Evolutionary conservation across 1,140 invertebrate species (phyloP).

Genomic region (Hyphantria cunea): DNA sequence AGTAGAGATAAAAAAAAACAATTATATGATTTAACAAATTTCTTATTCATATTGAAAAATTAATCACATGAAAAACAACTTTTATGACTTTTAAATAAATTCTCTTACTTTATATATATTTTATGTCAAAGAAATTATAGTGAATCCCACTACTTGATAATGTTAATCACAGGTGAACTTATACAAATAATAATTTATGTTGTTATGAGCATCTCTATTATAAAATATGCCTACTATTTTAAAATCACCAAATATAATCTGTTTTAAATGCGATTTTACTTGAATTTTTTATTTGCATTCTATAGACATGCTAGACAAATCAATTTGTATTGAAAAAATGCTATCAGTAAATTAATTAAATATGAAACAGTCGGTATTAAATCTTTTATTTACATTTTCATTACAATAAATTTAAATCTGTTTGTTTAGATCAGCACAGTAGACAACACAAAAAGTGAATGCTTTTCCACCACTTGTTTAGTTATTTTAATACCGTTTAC

Average conservation of each 20-base stretch:
- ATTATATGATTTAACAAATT: constrained; percentile 37
- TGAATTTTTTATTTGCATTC: neutral
- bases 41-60: constrained; percentile 64
- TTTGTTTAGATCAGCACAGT: constrained; percentile 9
- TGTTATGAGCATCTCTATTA: neutral
- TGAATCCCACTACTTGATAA: constrained; percentile 4
- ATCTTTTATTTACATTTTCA: constrained; percentile 13
- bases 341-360: constrained; percentile 6
- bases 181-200: constrained; percentile 1
- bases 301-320: neutral
- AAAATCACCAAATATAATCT: neutral
- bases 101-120: constrained; percentile 35
- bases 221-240: no score
- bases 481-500: neutral
- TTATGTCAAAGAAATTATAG: constrained; percentile 18
- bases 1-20: constrained; percentile 38
- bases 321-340: constrained; percentile 11
- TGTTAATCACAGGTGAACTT: neutral
- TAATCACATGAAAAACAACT: constrained; percentile 55
- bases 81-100: constrained; percentile 55
- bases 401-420: constrained; percentile 3
- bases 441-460: constrained; percentile 4
- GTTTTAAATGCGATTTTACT: neutral
- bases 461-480: no score
- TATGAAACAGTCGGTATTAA: neutral